phyloP scores from a whole-genome alignment of 1,140 invertebrate genomes.

The Idris sp. region DNA sequence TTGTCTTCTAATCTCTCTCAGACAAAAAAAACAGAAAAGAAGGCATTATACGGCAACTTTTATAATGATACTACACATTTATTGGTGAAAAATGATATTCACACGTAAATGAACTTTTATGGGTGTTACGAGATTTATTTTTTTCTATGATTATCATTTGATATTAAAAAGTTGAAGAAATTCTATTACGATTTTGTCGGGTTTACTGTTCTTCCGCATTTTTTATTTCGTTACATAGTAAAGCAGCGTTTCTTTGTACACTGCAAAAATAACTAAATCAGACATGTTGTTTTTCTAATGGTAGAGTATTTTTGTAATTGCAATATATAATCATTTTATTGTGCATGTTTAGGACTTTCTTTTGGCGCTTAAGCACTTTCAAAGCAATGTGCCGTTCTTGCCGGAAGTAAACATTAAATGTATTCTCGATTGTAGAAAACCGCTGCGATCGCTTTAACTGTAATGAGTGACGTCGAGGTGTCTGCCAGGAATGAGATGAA shows the following conservation, averaged over 20 bases:
- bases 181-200: no score
- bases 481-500: constrained; percentile 33
- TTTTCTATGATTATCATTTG: no score
- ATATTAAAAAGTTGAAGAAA: no score
- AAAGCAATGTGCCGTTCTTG: constrained; percentile 47
- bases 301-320: constrained; percentile 46
- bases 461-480: constrained; percentile 53
- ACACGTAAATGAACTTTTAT: no score
- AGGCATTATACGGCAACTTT: constrained; percentile 11
- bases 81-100: no score
- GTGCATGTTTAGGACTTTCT: constrained; percentile 56
- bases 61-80: no score
- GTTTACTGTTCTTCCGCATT: constrained; percentile 7
- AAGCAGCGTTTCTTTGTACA: constrained; percentile 12
- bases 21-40: no score
- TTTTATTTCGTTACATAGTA: constrained; percentile 2
- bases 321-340: constrained; percentile 57
- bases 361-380: constrained; percentile 43
- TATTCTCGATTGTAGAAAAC: constrained; percentile 58
- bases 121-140: no score
- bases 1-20: no score
- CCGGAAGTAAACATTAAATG: constrained; percentile 56
- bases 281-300: constrained; percentile 46
- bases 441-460: constrained; percentile 51
- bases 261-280: constrained; percentile 41